Conservation (phyloP, 1,140 invertebrate species). For the Plodia interpunctella region DNA sequence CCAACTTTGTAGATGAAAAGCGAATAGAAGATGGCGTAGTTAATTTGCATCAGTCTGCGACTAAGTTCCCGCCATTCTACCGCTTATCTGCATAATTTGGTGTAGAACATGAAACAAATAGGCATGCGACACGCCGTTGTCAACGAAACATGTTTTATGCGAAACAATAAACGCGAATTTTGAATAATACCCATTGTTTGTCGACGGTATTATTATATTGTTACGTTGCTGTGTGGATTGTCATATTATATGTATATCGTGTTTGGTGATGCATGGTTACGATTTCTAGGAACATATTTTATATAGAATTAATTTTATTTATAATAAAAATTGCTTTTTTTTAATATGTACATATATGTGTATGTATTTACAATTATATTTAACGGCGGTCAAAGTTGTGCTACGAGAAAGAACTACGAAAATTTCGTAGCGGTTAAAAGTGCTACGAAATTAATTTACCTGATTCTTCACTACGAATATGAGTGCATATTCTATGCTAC, state of each 20-base stretch:
- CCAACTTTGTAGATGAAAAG: constrained; percentile 54
- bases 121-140: constrained; percentile 51
- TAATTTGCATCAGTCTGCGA: constrained; percentile 62
- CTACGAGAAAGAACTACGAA: neutral
- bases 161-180: constrained; percentile 59
- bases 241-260: neutral
- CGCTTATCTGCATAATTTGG: constrained; percentile 67
- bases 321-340: too few relatives aligned
- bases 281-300: neutral
- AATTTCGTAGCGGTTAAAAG: neutral
- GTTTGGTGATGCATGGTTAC: neutral
- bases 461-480: too few relatives aligned
- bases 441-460: too few relatives aligned
- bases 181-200: constrained; percentile 57
- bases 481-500: too few relatives aligned
- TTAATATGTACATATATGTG: too few relatives aligned
- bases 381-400: neutral
- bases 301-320: too few relatives aligned
- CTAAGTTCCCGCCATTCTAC: constrained; percentile 62
- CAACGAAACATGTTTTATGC: constrained; percentile 60
- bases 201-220: constrained; percentile 45
- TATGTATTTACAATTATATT: neutral
- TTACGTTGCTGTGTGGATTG: constrained; percentile 17
- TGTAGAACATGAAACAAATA: constrained; percentile 64
- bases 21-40: constrained; percentile 55